These are phyloP conservation scores for Vanessa tameamea DNA, from an alignment of 1,140 invertebrate genomes.

Conservation along the genomic window DNA sequence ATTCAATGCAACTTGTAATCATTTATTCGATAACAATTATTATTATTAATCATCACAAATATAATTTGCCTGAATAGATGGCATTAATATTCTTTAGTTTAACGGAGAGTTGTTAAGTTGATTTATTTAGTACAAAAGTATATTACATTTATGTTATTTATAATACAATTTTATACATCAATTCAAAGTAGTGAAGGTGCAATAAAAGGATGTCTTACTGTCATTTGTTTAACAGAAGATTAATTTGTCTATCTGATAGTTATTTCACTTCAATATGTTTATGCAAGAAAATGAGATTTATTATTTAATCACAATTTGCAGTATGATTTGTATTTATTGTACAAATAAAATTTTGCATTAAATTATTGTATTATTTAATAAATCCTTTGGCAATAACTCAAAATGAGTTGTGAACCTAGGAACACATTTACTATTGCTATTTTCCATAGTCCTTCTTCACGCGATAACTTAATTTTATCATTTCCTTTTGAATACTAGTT, in stretches of 20 bases:
- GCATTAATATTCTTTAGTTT: slow-evolving; percentile 28
- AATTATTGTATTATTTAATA: slow-evolving; percentile 31
- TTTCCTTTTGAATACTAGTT: too few species aligned
- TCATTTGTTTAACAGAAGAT: slow-evolving; percentile 30
- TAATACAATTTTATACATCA: slow-evolving; percentile 45
- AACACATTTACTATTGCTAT: too few species aligned
- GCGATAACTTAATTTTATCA: too few species aligned
- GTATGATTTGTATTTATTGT: slow-evolving; percentile 80
- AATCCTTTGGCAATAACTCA: neutral
- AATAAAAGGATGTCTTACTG: slow-evolving; percentile 46
- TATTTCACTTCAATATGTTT: slow-evolving; percentile 45
- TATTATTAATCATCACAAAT: slow-evolving; percentile 53
- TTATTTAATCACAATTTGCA: slow-evolving; percentile 75
- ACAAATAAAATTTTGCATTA: slow-evolving; percentile 79
- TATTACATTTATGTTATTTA: slow-evolving; percentile 47
- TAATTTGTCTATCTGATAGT: slow-evolving; percentile 29
- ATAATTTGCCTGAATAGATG: slow-evolving; percentile 31
- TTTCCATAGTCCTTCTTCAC: too few species aligned
- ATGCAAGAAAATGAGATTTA: slow-evolving; percentile 72
- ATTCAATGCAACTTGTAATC: slow-evolving; percentile 42
- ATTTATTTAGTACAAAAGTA: slow-evolving; percentile 73
- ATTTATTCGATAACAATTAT: slow-evolving; percentile 20
- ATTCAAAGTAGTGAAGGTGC: slow-evolving; percentile 54
- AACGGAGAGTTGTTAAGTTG: slow-evolving; percentile 52
- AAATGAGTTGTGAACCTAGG: too few species aligned